These are phyloP conservation scores for Colaptes auratus DNA, from an alignment of 2,113 vertebrate species.

Conservation along the genomic window DNA sequence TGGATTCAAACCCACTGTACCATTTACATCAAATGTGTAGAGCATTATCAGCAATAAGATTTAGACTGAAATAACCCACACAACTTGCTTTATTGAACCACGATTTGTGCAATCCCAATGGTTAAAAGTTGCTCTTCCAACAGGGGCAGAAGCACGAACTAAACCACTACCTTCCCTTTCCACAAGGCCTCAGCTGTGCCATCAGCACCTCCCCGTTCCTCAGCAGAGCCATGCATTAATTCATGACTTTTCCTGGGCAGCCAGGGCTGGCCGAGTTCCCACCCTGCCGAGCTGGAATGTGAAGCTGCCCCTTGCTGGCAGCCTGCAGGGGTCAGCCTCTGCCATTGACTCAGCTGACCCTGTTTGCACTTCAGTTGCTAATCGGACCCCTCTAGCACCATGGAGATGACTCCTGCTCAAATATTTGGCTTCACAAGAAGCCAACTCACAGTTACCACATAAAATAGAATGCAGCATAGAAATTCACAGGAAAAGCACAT, in stretches of 20 bases:
- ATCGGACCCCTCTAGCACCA: neutral
- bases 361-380: neutral
- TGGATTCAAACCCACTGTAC: neutral
- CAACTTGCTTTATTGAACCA: neutral
- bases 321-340: conserved; percentile 16
- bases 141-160: neutral
- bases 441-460: neutral
- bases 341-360: conserved; percentile 36
- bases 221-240: neutral
- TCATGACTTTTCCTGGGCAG: conserved; percentile 40
- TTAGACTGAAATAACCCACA: neutral
- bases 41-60: neutral
- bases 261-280: neutral
- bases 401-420: neutral
- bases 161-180: neutral
- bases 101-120: neutral
- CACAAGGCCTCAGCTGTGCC: neutral
- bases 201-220: neutral
- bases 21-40: neutral
- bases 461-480: accelerated
- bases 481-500: neutral
- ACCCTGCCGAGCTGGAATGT: neutral
- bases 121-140: neutral
- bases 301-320: conserved; percentile 35
- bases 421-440: neutral